Percentiles rank a stretch among this genome's conserved stretches.
Evolutionary conservation across 2,888 invertebrate genomes (phyloP).

Genomic region (Alviniconcha strummeri): DNA sequence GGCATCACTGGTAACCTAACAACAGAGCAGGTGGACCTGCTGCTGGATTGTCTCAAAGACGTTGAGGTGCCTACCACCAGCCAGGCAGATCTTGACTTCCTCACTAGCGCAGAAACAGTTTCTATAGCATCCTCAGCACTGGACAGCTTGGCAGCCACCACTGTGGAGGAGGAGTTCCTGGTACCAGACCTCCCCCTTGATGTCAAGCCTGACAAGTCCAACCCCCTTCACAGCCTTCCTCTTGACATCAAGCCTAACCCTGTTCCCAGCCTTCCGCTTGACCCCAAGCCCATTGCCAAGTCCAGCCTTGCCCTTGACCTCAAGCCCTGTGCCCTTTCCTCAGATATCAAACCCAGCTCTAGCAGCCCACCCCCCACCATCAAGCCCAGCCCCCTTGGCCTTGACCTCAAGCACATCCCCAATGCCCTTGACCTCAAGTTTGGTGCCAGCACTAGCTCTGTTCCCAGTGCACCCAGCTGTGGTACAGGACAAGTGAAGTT

Average conservation of each 20-base stretch:
- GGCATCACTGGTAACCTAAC: conserved; percentile 45
- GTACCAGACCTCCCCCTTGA: neutral
- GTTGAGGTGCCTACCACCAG: conserved; percentile 46
- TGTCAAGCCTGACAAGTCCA: too few relatives aligned
- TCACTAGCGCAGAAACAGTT: conserved; percentile 23
- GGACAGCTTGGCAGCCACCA: conserved; percentile 28
- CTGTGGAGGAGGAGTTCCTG: conserved; percentile 26
- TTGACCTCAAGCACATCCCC: too few relatives aligned
- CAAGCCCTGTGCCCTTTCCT: too few relatives aligned
- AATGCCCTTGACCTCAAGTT: too few relatives aligned
- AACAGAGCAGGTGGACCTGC: conserved; percentile 57
- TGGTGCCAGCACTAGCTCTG: too few relatives aligned
- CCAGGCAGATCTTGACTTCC: conserved; percentile 12
- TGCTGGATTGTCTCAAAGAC: conserved; percentile 60
- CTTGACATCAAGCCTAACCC: too few relatives aligned
- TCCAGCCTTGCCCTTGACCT: neutral
- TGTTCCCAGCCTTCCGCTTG: neutral
- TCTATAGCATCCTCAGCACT: neutral
- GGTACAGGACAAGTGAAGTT: too few relatives aligned
- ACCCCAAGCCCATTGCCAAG: too few relatives aligned
- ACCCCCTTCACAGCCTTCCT: neutral
- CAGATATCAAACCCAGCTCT: too few relatives aligned
- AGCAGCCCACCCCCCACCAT: too few relatives aligned
- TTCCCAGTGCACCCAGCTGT: too few relatives aligned
- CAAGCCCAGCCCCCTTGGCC: too few relatives aligned